Conservation (phyloP, 2,888 invertebrate species). For the Drosophila buzzatii region DNA sequence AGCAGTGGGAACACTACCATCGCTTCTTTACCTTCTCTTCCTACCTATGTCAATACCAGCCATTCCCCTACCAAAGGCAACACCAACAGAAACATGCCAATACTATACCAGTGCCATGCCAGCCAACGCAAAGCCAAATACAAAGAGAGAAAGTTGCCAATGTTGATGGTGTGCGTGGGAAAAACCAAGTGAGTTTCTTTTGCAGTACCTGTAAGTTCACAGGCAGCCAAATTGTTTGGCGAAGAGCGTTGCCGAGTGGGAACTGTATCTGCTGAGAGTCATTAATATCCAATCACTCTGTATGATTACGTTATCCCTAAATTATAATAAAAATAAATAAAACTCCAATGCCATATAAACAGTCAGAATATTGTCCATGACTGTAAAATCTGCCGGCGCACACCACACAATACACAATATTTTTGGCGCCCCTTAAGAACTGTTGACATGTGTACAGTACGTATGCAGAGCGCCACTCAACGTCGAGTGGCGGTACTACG, state of each 20-base stretch:
- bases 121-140: constrained; percentile 34
- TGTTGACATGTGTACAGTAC: constrained; percentile 6
- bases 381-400: not conserved
- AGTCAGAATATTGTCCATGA: not conserved
- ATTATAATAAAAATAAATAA: not conserved
- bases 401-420: not conserved
- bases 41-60: constrained; percentile 29
- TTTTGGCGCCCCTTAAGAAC: constrained; percentile 56
- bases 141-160: constrained; percentile 61
- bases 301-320: too few relatives aligned
- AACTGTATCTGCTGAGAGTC: constrained; percentile 6
- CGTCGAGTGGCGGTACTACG: constrained; percentile 60
- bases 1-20: constrained; percentile 17
- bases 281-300: not conserved
- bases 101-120: constrained; percentile 34
- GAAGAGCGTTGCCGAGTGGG: constrained; percentile 26
- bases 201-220: constrained; percentile 20
- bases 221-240: constrained; percentile 13
- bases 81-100: constrained; percentile 8
- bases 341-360: not conserved
- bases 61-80: constrained; percentile 13
- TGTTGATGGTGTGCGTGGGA: constrained; percentile 44
- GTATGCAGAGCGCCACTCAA: constrained; percentile 54
- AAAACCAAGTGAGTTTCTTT: constrained; percentile 58
- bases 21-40: constrained; percentile 5